These are phyloP conservation scores for Platycheirus rosarum DNA, from an alignment of 2,888 invertebrate species.

Conservation along the genomic window DNA sequence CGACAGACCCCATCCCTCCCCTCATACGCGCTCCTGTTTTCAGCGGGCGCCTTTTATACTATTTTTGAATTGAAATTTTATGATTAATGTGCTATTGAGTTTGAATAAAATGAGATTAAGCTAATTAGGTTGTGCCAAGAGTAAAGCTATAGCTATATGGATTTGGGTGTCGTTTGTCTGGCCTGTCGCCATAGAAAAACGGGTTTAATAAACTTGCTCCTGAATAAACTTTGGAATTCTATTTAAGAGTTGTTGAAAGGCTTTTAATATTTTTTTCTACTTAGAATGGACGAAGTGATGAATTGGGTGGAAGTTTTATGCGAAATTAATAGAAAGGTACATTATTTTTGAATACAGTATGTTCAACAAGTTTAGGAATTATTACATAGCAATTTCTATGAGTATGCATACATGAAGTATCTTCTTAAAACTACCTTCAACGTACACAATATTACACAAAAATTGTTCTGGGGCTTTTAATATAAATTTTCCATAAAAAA, in stretches of 20 bases:
- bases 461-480: no score
- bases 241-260: constrained; percentile 46
- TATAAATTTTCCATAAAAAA: no score
- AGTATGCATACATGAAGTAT: no score
- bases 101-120: constrained; percentile 70
- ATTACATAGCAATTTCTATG: no score
- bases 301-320: constrained; percentile 49
- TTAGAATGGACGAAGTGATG: constrained; percentile 41
- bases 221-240: constrained; percentile 48
- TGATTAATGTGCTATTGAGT: constrained; percentile 73
- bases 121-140: constrained; percentile 65
- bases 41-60: constrained; percentile 5
- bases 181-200: constrained; percentile 5
- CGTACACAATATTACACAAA: no score
- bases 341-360: not conserved
- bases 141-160: no score
- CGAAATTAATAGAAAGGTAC: constrained; percentile 9
- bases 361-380: constrained; percentile 14
- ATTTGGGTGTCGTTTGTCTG: not conserved
- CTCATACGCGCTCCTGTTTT: not conserved
- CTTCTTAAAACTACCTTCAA: no score
- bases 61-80: constrained; percentile 55
- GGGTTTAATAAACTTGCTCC: constrained; percentile 48
- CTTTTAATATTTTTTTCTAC: constrained; percentile 14
- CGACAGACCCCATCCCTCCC: no score